These are phyloP conservation scores for Sciurus carolinensis DNA, from an alignment of 2,797 vertebrate species.

Conservation along the genomic window DNA sequence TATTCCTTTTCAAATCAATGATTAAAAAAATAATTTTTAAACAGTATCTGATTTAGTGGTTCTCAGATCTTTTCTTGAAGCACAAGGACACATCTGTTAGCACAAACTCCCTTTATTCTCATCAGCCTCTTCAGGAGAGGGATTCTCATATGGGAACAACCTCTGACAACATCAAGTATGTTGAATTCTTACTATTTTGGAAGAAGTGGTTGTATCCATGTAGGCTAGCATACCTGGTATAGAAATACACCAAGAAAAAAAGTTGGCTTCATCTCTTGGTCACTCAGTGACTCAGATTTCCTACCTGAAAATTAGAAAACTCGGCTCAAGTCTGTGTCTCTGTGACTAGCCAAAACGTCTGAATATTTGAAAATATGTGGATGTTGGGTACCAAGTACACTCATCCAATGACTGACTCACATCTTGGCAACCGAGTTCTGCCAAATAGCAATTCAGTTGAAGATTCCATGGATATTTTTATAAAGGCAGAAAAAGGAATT, in stretches of 20 bases:
- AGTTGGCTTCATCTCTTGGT: neutral
- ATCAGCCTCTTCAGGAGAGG: neutral
- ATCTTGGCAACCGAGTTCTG: slow-evolving; percentile 70
- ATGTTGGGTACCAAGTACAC: slow-evolving; percentile 35
- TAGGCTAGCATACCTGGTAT: neutral
- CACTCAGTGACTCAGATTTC: slow-evolving; percentile 63
- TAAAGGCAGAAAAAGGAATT: slow-evolving; percentile 66
- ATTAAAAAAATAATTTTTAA: no score
- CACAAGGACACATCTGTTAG: neutral
- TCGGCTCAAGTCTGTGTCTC: slow-evolving; percentile 53
- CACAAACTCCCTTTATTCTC: neutral
- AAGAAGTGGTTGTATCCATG: neutral
- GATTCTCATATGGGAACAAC: neutral
- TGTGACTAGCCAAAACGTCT: slow-evolving; percentile 68
- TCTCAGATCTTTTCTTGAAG: neutral
- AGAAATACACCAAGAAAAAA: neutral
- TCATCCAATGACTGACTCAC: slow-evolving; percentile 70
- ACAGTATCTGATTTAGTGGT: no score
- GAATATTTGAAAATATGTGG: slow-evolving; percentile 59
- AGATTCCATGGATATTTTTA: slow-evolving; percentile 71
- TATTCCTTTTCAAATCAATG: no score
- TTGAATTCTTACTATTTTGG: neutral
- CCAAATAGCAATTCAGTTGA: slow-evolving; percentile 74
- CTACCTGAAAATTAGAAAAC: slow-evolving; percentile 66
- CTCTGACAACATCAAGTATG: neutral